Evolutionary conservation across 2,888 invertebrate species (phyloP).

Genomic region (Apodemia duryi): DNA sequence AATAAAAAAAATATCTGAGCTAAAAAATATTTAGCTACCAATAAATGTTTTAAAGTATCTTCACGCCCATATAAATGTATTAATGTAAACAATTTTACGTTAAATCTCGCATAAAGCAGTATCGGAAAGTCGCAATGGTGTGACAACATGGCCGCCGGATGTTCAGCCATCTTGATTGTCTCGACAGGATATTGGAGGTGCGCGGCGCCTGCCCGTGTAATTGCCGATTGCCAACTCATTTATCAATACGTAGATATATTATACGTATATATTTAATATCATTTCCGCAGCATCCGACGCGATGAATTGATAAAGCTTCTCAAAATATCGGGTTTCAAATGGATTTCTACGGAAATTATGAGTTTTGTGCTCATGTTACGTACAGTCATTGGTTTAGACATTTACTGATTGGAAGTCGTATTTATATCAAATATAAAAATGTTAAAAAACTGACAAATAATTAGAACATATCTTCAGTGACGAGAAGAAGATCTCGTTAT

Average conservation of each 20-base stretch:
- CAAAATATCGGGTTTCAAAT: constrained; percentile 14
- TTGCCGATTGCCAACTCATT: constrained; percentile 51
- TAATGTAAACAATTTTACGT: constrained; percentile 20
- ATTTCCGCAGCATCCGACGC: constrained; percentile 15
- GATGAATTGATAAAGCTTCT: constrained; percentile 13
- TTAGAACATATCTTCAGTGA: background rate
- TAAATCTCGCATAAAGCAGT: constrained; percentile 22
- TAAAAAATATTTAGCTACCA: background rate
- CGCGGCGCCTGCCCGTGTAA: constrained; percentile 41
- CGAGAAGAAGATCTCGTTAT: no score
- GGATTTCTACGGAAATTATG: constrained; percentile 16
- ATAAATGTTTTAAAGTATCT: background rate
- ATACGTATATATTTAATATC: constrained; percentile 15
- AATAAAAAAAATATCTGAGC: no score
- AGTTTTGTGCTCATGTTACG: background rate
- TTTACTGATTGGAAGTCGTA: background rate
- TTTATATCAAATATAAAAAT: background rate
- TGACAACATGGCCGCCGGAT: constrained; percentile 56
- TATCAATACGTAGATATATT: constrained; percentile 28
- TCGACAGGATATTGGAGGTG: constrained; percentile 47
- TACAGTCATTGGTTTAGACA: background rate
- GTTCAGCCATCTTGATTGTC: constrained; percentile 66
- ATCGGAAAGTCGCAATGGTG: constrained; percentile 38
- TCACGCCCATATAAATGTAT: no score
- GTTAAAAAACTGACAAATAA: background rate